Evolutionary conservation across 2,888 invertebrate genomes (phyloP).

Genomic region (Temnothorax unifasciatus): DNA sequence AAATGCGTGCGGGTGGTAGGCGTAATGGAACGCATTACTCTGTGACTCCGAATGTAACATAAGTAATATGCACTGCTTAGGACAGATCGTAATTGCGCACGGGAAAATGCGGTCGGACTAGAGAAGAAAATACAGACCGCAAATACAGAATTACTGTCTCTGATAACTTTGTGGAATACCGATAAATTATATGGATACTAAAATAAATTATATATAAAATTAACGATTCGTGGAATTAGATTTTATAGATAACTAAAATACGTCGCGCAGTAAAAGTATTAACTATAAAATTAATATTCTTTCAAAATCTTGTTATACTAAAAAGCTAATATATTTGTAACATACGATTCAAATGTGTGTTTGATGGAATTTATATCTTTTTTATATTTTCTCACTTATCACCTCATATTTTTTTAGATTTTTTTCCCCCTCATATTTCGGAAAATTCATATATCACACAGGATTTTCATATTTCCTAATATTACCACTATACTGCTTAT

Average conservation of each 20-base stretch:
- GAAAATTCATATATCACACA: neutral
- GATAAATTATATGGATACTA: slow-evolving; percentile 7
- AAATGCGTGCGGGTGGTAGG: slow-evolving; percentile 31
- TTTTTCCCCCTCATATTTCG: neutral
- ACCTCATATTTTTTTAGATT: neutral
- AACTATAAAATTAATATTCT: neutral
- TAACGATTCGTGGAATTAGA: neutral
- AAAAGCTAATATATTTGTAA: neutral
- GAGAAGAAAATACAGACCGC: slow-evolving; percentile 6
- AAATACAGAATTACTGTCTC: neutral
- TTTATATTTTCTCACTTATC: neutral
- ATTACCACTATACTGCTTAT: neutral
- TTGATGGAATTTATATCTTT: neutral
- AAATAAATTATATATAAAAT: slow-evolving; percentile 6
- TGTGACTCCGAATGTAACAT: slow-evolving; percentile 44
- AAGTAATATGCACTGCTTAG: slow-evolving; percentile 44
- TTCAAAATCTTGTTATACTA: neutral
- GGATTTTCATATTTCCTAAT: slow-evolving; percentile 4
- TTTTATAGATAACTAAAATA: neutral
- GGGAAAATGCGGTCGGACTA: neutral
- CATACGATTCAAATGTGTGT: neutral
- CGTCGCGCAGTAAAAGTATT: slow-evolving; percentile 1
- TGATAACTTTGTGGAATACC: neutral
- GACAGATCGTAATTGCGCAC: slow-evolving; percentile 43
- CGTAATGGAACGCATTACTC: slow-evolving; percentile 48